A percentile compares a stretch with the other conserved stretches of the same genome.
These are phyloP conservation scores for Actenoides lindsayi DNA, from an alignment of 2,113 vertebrate species.

Conservation along the genomic window DNA sequence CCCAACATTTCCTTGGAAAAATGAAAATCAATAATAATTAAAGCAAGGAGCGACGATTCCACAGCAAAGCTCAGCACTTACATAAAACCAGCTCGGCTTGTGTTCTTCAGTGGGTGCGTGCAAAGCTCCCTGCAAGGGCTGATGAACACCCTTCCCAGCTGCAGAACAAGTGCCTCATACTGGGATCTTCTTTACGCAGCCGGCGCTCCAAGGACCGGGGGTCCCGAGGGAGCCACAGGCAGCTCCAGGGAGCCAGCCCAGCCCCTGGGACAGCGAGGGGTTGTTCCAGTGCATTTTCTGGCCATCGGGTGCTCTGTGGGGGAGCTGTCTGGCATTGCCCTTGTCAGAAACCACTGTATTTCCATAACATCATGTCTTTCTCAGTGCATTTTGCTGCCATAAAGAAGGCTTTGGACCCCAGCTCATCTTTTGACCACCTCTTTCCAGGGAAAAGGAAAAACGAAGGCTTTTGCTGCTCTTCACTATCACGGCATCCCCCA, in stretches of 20 bases:
- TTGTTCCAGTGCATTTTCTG: not conserved
- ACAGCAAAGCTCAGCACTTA: not conserved
- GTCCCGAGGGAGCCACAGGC: fast-evolving
- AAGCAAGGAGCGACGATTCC: not conserved
- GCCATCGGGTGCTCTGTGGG: fast-evolving
- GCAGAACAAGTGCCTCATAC: fast-evolving
- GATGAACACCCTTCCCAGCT: not conserved
- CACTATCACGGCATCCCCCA: not conserved
- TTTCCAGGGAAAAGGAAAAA: not conserved
- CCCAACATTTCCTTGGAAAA: slow-evolving; percentile 8
- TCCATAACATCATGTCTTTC: not conserved
- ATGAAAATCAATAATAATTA: slow-evolving; percentile 33
- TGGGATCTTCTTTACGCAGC: not conserved
- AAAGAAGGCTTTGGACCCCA: not conserved
- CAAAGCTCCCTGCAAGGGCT: fast-evolving
- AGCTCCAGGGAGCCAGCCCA: not conserved
- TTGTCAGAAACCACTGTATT: not conserved
- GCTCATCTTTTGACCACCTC: not conserved
- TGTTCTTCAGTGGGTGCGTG: not conserved
- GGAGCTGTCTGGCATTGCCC: not conserved
- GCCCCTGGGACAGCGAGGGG: not conserved
- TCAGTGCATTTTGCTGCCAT: not conserved
- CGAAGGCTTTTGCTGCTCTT: not conserved
- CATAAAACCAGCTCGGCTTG: not conserved
- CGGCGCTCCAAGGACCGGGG: fast-evolving